Base-by-base conservation (phyloP, 2,797 vertebrate species). In the Onychomys leucogaster region DNA sequence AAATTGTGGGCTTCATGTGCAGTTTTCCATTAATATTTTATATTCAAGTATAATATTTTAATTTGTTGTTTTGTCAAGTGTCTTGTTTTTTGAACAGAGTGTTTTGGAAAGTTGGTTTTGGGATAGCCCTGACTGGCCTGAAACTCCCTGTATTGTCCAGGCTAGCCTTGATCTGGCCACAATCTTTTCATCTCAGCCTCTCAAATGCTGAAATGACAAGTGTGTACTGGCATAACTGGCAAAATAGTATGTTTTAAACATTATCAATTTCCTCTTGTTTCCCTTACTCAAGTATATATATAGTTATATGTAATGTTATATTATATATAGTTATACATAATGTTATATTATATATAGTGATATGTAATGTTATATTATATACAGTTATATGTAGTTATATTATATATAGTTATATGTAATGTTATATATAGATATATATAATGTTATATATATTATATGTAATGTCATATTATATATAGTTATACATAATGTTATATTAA, bases 161-260 rank as follows among this genome's bases (percentile, higher is more conserved):
- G 23, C 25, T 32, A 75, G 16, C 69, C 52, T 32, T 43, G 10
- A 75, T 43, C 16, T 23, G 32, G 17, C 17, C n/a, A 80, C 9
- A 59, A 41, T 59, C 12, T 25, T 82, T 37, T 37, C 25, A 27
- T 4, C 29, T 61, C n/a, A 57, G 17, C 10, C 25, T 76, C 71
- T 23, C 19, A 77, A 89, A 46, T 34, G 16, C 32, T 75, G 27
- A 19, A 57, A 34, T 57, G 27, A 76, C n/a, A 57, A 10, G 27
- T n/a, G 29, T 76, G 12, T 10, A 23, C 37, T 32, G 14, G 37
- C 71, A 77, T 49, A 13, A 43, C 41, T 77, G 71, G 13, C 9
- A n/a, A 49, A 77, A 46, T 17, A 63, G 25, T 25, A 25, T 83
- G 94, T 84, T 93, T 89, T 92, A 90, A 95, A 63, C 94, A 34